phyloP scores from a whole-genome alignment of 2,113 vertebrate genomes.

The Gymnobelideus leadbeateri region DNA sequence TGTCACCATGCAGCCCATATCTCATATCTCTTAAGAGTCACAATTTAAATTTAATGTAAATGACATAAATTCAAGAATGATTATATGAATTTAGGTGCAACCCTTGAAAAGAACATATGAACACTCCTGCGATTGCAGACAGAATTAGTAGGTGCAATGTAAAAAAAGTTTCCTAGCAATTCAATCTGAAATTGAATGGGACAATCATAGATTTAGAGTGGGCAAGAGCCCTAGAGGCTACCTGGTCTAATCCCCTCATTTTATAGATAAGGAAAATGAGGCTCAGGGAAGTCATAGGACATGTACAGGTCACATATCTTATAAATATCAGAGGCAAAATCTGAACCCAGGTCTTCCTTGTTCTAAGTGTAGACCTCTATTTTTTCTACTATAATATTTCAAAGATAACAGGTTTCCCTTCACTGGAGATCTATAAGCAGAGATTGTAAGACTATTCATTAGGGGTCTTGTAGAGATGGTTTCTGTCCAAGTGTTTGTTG shows the following conservation, averaged over 20 bases:
- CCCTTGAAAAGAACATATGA: conserved; percentile 53
- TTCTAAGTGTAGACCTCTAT: background rate
- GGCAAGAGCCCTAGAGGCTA: background rate
- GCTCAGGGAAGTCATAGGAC: background rate
- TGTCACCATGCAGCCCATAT: conserved; percentile 45
- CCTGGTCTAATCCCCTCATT: background rate
- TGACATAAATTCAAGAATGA: conserved; percentile 5
- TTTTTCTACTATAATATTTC: background rate
- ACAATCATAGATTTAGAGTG: background rate
- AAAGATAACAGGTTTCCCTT: background rate
- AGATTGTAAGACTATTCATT: background rate
- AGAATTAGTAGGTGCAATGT: conserved; percentile 10
- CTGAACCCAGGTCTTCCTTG: background rate
- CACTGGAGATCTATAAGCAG: background rate
- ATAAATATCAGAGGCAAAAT: background rate
- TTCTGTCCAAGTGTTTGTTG: background rate
- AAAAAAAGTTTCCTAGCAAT: background rate
- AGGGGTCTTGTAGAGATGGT: background rate
- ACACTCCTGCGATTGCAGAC: background rate
- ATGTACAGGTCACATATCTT: background rate
- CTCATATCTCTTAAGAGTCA: conserved; percentile 27
- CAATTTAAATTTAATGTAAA: conserved; percentile 35
- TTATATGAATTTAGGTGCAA: conserved; percentile 44
- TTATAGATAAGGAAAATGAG: background rate
- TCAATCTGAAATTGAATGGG: background rate